These are phyloP conservation scores for Malachius bipustulatus DNA, from an alignment of 2,888 invertebrate genomes.

Conservation along the genomic window DNA sequence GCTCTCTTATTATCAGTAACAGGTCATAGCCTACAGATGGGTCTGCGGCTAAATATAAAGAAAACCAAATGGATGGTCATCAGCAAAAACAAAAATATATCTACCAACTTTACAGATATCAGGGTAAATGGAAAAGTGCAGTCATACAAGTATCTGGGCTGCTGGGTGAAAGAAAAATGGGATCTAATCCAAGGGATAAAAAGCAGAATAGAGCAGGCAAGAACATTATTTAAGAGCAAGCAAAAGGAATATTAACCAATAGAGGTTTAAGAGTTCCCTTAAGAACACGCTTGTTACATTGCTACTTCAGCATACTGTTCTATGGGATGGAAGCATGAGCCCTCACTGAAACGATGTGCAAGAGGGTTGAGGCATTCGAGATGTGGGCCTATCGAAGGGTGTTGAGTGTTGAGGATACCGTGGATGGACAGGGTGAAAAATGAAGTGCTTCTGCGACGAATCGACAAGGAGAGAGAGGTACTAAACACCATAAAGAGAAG, in stretches of 20 bases:
- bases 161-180: slow-evolving; percentile 1
- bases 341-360: too few species aligned
- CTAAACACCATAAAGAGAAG: slow-evolving; percentile 1
- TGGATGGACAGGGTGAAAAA: slow-evolving; percentile 2
- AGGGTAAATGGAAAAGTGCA: not conserved
- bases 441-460: not conserved
- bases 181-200: not conserved
- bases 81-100: slow-evolving; percentile 1
- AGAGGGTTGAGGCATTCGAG: too few species aligned
- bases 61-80: not conserved
- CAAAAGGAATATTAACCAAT: slow-evolving; percentile 3
- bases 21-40: slow-evolving; percentile 2
- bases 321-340: slow-evolving; percentile 2
- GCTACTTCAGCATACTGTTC: slow-evolving; percentile 3
- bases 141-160: slow-evolving; percentile 1
- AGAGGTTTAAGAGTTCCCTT: too few species aligned
- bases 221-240: slow-evolving; percentile 1
- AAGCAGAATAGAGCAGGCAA: slow-evolving; percentile 2
- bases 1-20: not conserved
- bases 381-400: too few species aligned
- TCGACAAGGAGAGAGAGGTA: slow-evolving; percentile 1
- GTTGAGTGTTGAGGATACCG: not conserved
- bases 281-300: slow-evolving; percentile 1
- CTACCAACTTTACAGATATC: not conserved
- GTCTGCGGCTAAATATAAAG: slow-evolving; percentile 2